A percentile compares a stretch with the other conserved stretches of the same genome.
These are phyloP conservation scores for Synanthedon formicaeformis DNA, from an alignment of 2,888 invertebrate genomes.

Conservation along the genomic window DNA sequence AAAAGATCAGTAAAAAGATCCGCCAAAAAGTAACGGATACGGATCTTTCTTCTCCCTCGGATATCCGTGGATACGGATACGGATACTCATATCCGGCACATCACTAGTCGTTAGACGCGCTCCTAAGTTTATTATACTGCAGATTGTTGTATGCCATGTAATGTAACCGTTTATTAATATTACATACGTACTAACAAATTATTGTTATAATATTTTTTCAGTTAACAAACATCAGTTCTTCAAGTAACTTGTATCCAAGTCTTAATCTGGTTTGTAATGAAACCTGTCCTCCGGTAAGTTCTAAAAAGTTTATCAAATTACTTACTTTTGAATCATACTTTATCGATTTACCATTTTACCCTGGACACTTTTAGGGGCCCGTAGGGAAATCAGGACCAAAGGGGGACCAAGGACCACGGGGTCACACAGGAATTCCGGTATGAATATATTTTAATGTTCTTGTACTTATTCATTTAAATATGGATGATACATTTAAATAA, in stretches of 20 bases:
- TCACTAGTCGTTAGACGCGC: no score
- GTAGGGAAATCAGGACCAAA: constrained; percentile 56
- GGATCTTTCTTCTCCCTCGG: no score
- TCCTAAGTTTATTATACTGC: no score
- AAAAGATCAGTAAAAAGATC: no score
- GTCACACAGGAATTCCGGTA: constrained; percentile 57
- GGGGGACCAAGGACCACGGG: constrained; percentile 57
- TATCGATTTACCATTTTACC: not conserved
- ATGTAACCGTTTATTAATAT: not conserved
- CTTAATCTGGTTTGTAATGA: constrained; percentile 24
- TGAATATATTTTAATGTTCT: constrained; percentile 4
- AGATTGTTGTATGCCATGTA: not conserved
- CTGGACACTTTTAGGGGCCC: constrained; percentile 40
- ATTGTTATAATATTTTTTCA: constrained; percentile 10
- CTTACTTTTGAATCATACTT: not conserved
- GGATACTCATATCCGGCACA: no score
- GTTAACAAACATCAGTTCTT: constrained; percentile 18
- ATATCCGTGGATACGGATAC: no score
- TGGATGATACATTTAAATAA: no score
- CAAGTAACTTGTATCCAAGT: constrained; percentile 12
- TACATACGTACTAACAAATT: no score
- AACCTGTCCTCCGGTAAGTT: constrained; percentile 45
- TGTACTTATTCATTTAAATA: no score
- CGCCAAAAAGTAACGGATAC: no score
- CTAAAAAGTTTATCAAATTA: not conserved